These are phyloP conservation scores for Iselma pallidipennis DNA, from an alignment of 2,888 invertebrate species.

Conservation along the genomic window DNA sequence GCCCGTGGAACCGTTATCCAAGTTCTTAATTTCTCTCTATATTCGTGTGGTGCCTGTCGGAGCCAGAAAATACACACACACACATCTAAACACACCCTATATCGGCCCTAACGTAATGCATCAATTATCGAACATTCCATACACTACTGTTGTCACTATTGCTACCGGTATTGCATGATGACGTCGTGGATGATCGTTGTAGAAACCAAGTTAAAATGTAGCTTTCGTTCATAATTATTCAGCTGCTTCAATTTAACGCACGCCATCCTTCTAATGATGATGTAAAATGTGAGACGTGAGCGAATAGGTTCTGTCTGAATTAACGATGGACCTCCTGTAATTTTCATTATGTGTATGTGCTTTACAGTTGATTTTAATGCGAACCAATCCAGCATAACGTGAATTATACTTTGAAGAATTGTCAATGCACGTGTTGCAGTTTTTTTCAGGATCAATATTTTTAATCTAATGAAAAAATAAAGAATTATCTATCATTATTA, in stretches of 20 bases:
- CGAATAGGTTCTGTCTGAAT: conserved; percentile 16
- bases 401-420: conserved; percentile 13
- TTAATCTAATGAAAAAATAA: not conserved
- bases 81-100: not conserved
- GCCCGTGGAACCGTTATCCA: not conserved
- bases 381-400: conserved; percentile 10
- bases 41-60: conserved; percentile 30
- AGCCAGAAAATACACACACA: conserved; percentile 27
- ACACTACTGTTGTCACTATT: conserved; percentile 15
- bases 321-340: conserved; percentile 24
- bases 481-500: too few relatives aligned
- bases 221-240: conserved; percentile 41
- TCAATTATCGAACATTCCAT: conserved; percentile 42
- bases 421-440: conserved; percentile 1
- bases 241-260: conserved; percentile 43
- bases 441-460: too few relatives aligned
- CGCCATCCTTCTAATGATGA: conserved; percentile 46
- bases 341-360: conserved; percentile 13
- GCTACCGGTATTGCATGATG: not conserved
- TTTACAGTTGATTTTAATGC: conserved; percentile 15
- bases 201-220: conserved; percentile 27
- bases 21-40: conserved; percentile 11
- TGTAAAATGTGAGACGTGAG: conserved; percentile 33
- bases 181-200: not conserved
- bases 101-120: conserved; percentile 43